phyloP scores from a whole-genome alignment of 2,113 vertebrate genomes.

The Sphyrna mokarran region DNA sequence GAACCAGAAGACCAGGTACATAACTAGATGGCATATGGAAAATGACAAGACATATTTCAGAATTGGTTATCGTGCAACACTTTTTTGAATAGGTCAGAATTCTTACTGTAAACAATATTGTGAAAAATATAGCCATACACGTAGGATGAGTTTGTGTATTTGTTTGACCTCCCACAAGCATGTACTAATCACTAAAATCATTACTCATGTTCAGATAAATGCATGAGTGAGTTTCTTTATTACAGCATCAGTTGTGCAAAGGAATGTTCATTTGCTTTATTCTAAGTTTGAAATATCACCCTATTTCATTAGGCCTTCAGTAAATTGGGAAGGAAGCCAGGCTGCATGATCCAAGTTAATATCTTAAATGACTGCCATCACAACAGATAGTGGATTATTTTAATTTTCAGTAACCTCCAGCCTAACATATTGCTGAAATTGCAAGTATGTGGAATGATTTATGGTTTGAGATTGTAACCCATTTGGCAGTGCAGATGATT shows the following conservation, averaged over 20 bases:
- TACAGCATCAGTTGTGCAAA: neutral
- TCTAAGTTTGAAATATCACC: neutral
- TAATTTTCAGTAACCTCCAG: neutral
- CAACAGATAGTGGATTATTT: neutral
- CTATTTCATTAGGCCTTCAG: neutral
- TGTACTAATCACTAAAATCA: neutral
- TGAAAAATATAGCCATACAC: neutral
- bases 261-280: neutral
- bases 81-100: constrained; percentile 40
- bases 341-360: neutral
- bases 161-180: neutral
- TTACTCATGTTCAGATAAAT: neutral
- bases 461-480: neutral
- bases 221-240: neutral
- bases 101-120: constrained; percentile 40
- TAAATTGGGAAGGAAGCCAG: neutral
- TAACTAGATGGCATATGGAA: constrained; percentile 41
- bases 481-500: neutral
- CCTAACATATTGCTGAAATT: neutral
- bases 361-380: neutral
- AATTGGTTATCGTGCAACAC: constrained; percentile 34
- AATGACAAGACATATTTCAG: neutral
- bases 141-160: neutral
- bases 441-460: neutral
- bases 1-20: constrained; percentile 61